These are phyloP conservation scores for Brachypteracias leptosomus DNA, from an alignment of 2,113 vertebrate genomes.

Conservation along the genomic window DNA sequence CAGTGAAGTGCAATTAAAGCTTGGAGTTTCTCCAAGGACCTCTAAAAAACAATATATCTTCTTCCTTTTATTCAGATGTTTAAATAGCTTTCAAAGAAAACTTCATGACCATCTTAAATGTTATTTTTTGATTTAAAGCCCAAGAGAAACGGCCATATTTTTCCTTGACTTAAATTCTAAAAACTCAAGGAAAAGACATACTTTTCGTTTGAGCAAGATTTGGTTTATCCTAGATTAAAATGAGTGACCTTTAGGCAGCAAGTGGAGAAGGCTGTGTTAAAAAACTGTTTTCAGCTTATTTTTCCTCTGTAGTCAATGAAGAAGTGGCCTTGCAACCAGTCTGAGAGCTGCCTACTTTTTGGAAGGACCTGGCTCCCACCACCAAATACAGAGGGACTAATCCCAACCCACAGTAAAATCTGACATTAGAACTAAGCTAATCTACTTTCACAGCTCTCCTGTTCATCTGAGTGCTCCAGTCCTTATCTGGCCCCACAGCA, in stretches of 20 bases:
- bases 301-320: neutral
- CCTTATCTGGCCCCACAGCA: neutral
- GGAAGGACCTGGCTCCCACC: neutral
- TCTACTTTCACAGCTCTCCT: neutral
- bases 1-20: constrained; percentile 46
- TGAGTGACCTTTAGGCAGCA: neutral
- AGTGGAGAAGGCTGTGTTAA: neutral
- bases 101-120: neutral
- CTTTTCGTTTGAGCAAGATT: neutral
- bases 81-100: constrained; percentile 45
- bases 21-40: constrained; percentile 41
- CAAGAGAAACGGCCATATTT: neutral
- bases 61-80: constrained; percentile 34
- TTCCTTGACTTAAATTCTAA: neutral
- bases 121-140: neutral
- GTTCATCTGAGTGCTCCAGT: neutral
- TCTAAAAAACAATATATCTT: constrained; percentile 38
- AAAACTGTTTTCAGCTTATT: neutral
- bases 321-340: neutral
- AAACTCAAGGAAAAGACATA: neutral
- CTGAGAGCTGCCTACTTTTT: neutral
- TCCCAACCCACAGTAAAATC: neutral
- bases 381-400: neutral
- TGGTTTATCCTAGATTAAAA: neutral
- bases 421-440: neutral